Percentiles rank a stretch among this genome's conserved stretches.
Conservation (phyloP, 2,888 invertebrate genomes). For the Blastobasis lacticolella region DNA sequence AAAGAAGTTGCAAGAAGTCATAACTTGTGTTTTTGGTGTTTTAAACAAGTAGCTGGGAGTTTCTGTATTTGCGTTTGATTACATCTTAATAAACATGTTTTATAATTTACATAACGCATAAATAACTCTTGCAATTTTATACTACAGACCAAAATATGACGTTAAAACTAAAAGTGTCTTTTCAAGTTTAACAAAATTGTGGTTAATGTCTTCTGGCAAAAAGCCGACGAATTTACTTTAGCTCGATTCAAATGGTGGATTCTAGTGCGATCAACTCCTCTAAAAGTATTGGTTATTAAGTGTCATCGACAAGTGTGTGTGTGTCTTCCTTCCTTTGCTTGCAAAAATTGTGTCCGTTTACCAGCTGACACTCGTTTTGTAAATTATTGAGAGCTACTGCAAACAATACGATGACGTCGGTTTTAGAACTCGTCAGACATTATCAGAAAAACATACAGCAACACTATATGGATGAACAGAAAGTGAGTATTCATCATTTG, state of each 20-base stretch:
- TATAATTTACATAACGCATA: no score
- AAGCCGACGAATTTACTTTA: conserved; percentile 59
- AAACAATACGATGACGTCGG: conserved; percentile 57
- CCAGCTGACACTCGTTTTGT: conserved; percentile 62
- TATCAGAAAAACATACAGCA: conserved; percentile 85
- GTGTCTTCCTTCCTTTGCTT: no score
- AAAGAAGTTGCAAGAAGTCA: no score
- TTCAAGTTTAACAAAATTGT: no score
- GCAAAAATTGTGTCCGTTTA: conserved; percentile 56
- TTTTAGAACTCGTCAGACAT: conserved; percentile 78
- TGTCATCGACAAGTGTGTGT: conserved; percentile 5
- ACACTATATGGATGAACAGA: conserved; percentile 77
- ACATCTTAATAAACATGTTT: no score
- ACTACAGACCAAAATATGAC: no score
- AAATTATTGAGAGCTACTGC: conserved; percentile 26
- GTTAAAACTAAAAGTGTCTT: no score
- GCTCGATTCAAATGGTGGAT: conserved; percentile 83
- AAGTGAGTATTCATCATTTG: conserved; percentile 65
- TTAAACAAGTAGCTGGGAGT: no score
- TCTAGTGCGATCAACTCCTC: conserved; percentile 42
- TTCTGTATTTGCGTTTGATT: no score
- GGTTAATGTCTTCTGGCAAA: no score
- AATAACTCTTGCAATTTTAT: no score
- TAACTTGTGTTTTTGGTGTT: no score
- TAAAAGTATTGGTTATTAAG: conserved; percentile 54